Evolutionary conservation across 2,888 invertebrate species (phyloP).

Genomic region (Uropetala carovei): DNA sequence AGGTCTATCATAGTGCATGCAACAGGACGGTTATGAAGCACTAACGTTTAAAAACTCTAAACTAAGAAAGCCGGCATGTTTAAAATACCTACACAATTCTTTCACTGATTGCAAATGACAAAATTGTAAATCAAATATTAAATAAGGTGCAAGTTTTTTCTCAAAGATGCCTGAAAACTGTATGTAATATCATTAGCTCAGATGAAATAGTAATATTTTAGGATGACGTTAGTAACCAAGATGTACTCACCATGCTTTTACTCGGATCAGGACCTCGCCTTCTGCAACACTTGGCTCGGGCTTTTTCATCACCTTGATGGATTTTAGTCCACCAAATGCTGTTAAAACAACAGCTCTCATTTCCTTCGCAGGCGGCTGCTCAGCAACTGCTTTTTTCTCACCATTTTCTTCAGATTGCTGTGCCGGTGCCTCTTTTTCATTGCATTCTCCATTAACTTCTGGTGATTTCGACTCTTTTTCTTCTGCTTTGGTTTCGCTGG

Average conservation of each 20-base stretch:
- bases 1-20: neutral
- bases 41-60: neutral
- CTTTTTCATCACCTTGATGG: slow-evolving; percentile 88
- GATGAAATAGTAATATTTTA: neutral
- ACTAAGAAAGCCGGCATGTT: neutral
- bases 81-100: no score
- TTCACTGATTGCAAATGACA: no score
- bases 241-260: slow-evolving; percentile 89
- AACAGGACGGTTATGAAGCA: neutral
- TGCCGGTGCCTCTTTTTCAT: slow-evolving; percentile 51
- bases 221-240: neutral
- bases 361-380: slow-evolving; percentile 81
- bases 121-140: no score
- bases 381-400: slow-evolving; percentile 73
- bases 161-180: no score
- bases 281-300: slow-evolving; percentile 84
- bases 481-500: slow-evolving; percentile 40
- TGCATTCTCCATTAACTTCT: slow-evolving; percentile 56
- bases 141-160: no score
- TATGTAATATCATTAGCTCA: no score
- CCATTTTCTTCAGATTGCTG: slow-evolving; percentile 56
- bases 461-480: slow-evolving; percentile 49
- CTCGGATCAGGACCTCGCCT: slow-evolving; percentile 88
- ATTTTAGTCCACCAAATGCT: slow-evolving; percentile 91
- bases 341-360: slow-evolving; percentile 91